A percentile compares a stretch with the other conserved stretches of the same genome.
Evolutionary conservation across 1,140 invertebrate genomes (phyloP).

Genomic region (Nautilus pompilius): DNA sequence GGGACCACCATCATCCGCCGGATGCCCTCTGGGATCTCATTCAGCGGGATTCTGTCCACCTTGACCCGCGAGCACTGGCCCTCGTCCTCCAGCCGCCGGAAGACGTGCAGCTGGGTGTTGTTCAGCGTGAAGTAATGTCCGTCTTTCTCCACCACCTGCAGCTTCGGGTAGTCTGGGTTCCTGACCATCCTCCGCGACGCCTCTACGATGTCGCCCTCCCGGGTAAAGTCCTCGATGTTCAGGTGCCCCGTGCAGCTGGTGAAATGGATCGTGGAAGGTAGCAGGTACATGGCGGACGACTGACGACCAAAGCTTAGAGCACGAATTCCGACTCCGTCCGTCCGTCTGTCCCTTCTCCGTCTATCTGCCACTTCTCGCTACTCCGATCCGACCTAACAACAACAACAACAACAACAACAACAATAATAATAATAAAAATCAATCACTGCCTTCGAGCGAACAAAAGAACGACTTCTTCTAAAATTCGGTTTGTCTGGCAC

Average conservation of each 20-base stretch:
- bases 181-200: constrained; percentile 18
- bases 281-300: constrained; percentile 18
- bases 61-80: constrained; percentile 39
- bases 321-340: too few species aligned
- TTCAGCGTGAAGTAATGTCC: constrained; percentile 54
- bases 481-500: too few species aligned
- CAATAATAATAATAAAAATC: too few species aligned
- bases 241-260: constrained; percentile 11
- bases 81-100: constrained; percentile 42
- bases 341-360: too few species aligned
- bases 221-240: constrained; percentile 7
- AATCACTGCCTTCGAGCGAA: too few species aligned
- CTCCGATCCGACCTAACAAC: too few species aligned
- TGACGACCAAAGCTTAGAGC: too few species aligned
- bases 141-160: constrained; percentile 51
- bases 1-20: constrained; percentile 36
- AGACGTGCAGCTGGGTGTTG: constrained; percentile 47
- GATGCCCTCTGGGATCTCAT: constrained; percentile 42
- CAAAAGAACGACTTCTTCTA: too few species aligned
- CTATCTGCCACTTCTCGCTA: too few species aligned
- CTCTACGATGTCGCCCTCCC: constrained; percentile 15
- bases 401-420: too few species aligned
- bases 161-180: constrained; percentile 40
- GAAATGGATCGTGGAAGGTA: constrained; percentile 20
- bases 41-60: constrained; percentile 48